Conservation (phyloP, 2,797 vertebrate genomes). For the Spatula clypeata region DNA sequence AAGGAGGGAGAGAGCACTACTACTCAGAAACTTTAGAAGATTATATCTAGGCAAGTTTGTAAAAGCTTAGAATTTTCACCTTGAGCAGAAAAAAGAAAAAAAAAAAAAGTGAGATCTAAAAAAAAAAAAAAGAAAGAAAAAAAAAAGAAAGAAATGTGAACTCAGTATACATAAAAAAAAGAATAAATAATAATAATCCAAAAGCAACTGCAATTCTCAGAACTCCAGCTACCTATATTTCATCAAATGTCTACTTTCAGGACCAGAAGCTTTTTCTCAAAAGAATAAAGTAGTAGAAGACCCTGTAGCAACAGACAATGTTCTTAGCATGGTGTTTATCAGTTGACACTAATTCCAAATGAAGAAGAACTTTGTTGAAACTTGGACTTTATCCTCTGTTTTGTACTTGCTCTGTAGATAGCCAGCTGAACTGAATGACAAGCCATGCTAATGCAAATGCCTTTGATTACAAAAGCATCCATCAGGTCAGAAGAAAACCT, state of each 20-base stretch:
- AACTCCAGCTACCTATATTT: background rate
- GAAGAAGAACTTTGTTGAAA: accelerated
- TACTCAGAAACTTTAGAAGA: background rate
- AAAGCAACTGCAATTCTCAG: background rate
- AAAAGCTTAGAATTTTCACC: background rate
- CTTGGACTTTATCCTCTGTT: background rate
- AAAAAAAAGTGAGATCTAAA: background rate
- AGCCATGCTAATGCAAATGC: background rate
- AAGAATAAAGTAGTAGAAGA: background rate
- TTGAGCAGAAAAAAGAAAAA: background rate
- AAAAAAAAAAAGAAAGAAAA: accelerated
- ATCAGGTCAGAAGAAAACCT: background rate
- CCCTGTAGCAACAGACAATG: background rate
- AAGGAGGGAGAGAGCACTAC: background rate
- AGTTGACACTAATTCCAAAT: background rate
- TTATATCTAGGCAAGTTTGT: background rate
- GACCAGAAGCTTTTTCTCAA: background rate
- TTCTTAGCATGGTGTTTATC: background rate
- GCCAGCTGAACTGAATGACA: background rate
- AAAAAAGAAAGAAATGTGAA: background rate
- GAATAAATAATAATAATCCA: background rate
- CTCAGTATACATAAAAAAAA: accelerated
- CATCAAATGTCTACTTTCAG: accelerated
- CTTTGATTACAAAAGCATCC: background rate
- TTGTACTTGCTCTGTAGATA: background rate